Evolutionary conservation across 2,113 vertebrate species (phyloP).

Genomic region (Chascanopsetta lugubris): DNA sequence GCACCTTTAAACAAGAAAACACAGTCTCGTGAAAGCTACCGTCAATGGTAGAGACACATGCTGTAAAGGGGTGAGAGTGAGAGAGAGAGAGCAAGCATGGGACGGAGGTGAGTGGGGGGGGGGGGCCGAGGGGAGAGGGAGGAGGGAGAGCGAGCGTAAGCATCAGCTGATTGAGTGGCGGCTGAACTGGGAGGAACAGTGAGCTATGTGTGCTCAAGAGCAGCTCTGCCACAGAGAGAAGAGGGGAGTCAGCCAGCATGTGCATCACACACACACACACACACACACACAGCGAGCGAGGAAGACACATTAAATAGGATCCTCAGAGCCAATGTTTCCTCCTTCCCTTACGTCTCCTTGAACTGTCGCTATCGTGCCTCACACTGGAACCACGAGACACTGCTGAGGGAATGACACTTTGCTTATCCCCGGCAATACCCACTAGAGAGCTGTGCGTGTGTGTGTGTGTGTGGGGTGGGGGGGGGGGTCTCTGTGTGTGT

Average conservation of each 20-base stretch:
- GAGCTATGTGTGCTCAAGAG: slow-evolving; percentile 53
- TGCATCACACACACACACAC: slow-evolving; percentile 43
- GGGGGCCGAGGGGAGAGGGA: slow-evolving; percentile 1
- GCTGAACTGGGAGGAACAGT: slow-evolving; percentile 54
- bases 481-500: too few relatives aligned
- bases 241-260: slow-evolving; percentile 44
- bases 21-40: not conserved
- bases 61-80: not conserved
- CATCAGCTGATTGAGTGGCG: slow-evolving; percentile 57
- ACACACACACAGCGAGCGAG: slow-evolving; percentile 1
- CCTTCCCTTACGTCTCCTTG: slow-evolving; percentile 49
- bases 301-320: slow-evolving; percentile 23
- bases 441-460: slow-evolving; percentile 28
- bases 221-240: slow-evolving; percentile 45
- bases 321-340: slow-evolving; percentile 49
- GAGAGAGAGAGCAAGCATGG: not conserved
- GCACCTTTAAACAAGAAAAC: slow-evolving; percentile 10
- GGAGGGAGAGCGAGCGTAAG: slow-evolving; percentile 17
- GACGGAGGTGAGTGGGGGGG: slow-evolving; percentile 8
- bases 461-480: slow-evolving; percentile 23
- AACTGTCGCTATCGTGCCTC: slow-evolving; percentile 45
- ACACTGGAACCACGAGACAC: slow-evolving; percentile 39
- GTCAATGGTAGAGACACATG: not conserved
- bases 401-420: slow-evolving; percentile 45
- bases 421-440: slow-evolving; percentile 41